Percentiles rank a stretch among this genome's conserved stretches.
These are phyloP conservation scores for Quadriops clusia DNA, from an alignment of 2,888 invertebrate species.

Conservation along the genomic window DNA sequence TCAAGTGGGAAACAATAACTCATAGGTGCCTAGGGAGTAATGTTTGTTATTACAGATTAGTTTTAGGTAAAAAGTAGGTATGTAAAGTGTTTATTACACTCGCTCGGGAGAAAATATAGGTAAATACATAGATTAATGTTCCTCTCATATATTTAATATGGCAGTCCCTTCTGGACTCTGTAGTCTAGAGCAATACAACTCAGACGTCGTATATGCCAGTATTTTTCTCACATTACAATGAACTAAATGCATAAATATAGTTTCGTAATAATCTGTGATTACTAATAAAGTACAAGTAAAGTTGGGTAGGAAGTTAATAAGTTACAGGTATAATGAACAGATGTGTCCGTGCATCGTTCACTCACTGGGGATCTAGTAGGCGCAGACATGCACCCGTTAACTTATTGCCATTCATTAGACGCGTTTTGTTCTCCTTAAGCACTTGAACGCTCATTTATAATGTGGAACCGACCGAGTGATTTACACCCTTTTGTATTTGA, in stretches of 20 bases:
- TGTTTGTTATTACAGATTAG: too few species aligned
- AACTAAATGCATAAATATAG: too few species aligned
- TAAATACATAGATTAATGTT: too few species aligned
- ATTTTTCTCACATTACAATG: too few species aligned
- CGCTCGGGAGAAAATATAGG: too few species aligned
- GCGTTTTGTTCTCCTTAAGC: constrained; percentile 28
- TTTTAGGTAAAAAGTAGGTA: too few species aligned
- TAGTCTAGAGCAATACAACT: background rate
- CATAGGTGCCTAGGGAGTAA: too few species aligned
- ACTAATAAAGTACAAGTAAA: too few species aligned
- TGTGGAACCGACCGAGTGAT: constrained; percentile 25
- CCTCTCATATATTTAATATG: background rate
- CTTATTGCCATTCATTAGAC: constrained; percentile 28
- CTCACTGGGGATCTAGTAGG: constrained; percentile 19
- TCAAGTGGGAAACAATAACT: too few species aligned
- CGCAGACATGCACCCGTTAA: constrained; percentile 24
- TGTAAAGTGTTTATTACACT: too few species aligned
- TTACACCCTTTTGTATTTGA: constrained; percentile 20
- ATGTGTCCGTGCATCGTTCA: constrained; percentile 21
- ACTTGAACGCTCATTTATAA: constrained; percentile 28
- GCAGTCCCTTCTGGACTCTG: background rate
- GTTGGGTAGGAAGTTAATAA: constrained; percentile 15
- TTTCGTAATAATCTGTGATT: background rate
- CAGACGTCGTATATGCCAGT: constrained; percentile 3
- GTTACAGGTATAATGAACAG: constrained; percentile 16